These are phyloP conservation scores for Pangasius mekongensis DNA, from an alignment of 2,797 vertebrate genomes.

Conservation along the genomic window DNA sequence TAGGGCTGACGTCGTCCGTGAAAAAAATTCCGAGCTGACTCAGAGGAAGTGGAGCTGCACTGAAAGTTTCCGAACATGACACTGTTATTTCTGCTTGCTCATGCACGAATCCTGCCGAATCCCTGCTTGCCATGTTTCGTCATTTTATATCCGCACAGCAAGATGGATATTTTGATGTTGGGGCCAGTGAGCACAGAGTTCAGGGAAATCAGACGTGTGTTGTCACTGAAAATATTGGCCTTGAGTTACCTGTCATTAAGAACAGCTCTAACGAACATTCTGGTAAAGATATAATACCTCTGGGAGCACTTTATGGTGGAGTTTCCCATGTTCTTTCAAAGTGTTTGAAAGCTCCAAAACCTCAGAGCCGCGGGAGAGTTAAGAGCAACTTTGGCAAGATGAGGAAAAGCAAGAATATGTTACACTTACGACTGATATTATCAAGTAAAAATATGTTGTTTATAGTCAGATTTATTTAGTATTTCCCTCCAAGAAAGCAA, in stretches of 20 bases:
- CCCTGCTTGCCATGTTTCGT: not conserved
- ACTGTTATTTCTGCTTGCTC: constrained; percentile 46
- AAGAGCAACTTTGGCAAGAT: not conserved
- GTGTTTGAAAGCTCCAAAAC: not conserved
- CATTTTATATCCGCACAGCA: constrained; percentile 32
- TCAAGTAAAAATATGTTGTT: not conserved
- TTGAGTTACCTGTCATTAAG: not conserved
- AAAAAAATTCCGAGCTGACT: constrained; percentile 30
- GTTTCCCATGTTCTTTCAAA: not conserved
- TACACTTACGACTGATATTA: not conserved
- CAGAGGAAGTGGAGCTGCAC: constrained; percentile 41
- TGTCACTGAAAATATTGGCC: not conserved
- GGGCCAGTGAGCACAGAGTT: not conserved
- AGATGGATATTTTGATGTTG: constrained; percentile 4
- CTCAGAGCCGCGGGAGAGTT: not conserved
- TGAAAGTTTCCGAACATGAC: constrained; percentile 42
- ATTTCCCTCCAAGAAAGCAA: not conserved
- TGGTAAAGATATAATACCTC: not conserved
- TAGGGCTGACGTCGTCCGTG: constrained; percentile 12
- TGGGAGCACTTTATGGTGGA: not conserved
- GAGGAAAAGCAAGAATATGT: not conserved
- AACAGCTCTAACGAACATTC: not conserved
- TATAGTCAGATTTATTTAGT: not conserved
- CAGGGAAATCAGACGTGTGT: constrained; percentile 10
- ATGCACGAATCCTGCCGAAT: constrained; percentile 37